Evolutionary conservation across 2,113 vertebrate species (phyloP).

Genomic region (Noctilio leporinus): DNA sequence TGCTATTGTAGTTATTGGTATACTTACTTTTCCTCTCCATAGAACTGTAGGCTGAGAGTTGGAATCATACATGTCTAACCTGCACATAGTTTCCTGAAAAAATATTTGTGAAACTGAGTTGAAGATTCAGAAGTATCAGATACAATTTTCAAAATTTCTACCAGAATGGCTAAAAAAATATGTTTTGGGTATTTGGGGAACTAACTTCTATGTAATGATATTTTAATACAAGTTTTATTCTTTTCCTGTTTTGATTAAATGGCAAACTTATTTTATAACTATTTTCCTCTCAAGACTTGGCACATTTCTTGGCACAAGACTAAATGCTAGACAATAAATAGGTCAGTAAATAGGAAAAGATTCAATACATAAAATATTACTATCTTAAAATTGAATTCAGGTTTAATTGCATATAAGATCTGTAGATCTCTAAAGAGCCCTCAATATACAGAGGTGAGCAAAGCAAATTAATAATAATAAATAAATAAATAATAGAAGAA

Average conservation of each 20-base stretch:
- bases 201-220: background rate
- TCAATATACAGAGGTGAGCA: background rate
- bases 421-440: background rate
- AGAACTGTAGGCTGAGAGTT: background rate
- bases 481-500: background rate
- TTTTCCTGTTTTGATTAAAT: background rate
- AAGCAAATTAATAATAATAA: background rate
- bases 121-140: background rate
- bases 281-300: background rate
- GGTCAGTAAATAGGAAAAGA: background rate
- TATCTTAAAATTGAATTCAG: slow-evolving; percentile 20
- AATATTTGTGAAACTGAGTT: background rate
- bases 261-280: background rate
- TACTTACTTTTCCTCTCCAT: background rate
- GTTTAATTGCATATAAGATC: background rate
- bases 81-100: background rate
- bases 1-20: background rate
- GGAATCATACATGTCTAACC: background rate
- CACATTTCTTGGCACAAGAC: slow-evolving; percentile 3
- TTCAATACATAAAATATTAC: background rate
- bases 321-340: background rate
- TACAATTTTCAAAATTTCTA: background rate
- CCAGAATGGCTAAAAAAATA: background rate
- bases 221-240: background rate
- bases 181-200: background rate